Percentiles rank a stretch among this genome's conserved stretches.
These are phyloP conservation scores for Eufriesea mexicana DNA, from an alignment of 1,140 invertebrate species.

Conservation along the genomic window DNA sequence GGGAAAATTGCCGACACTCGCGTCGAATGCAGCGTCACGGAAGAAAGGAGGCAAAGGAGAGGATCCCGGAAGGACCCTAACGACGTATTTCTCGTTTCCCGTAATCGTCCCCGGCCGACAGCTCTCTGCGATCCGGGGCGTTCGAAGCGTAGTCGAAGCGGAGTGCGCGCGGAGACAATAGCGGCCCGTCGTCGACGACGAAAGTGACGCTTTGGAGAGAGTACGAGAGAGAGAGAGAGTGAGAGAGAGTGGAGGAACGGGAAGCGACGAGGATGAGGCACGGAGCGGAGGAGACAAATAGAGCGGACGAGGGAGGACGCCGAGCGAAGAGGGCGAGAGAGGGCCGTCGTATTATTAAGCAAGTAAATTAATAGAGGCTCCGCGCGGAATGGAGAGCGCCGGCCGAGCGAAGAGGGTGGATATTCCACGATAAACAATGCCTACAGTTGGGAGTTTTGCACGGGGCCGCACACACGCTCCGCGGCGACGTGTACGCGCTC, in stretches of 20 bases:
- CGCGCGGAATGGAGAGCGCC: conserved; percentile 50
- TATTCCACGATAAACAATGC: conserved; percentile 78
- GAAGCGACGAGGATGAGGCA: background rate
- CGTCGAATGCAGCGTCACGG: conserved; percentile 19
- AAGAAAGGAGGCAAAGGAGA: conserved; percentile 38
- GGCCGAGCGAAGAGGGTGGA: conserved; percentile 61
- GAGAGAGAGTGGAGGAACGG: background rate
- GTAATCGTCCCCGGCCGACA: conserved; percentile 51
- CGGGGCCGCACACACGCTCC: conserved; percentile 29
- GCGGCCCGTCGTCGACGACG: conserved; percentile 43
- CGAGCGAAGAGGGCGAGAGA: conserved; percentile 51
- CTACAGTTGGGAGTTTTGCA: conserved; percentile 43
- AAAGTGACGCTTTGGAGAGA: conserved; percentile 51
- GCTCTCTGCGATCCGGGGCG: background rate
- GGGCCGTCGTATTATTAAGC: conserved; percentile 77
- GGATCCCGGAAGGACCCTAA: conserved; percentile 41
- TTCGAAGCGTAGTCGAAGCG: background rate
- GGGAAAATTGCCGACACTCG: background rate
- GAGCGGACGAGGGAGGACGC: conserved; percentile 31
- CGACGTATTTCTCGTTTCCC: conserved; percentile 63
- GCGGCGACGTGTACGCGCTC: background rate
- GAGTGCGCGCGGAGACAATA: conserved; percentile 47
- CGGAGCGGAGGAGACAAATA: conserved; percentile 18
- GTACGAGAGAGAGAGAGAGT: background rate
- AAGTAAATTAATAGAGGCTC: conserved; percentile 81